Base-by-base conservation (phyloP, 2,113 vertebrate species). In the Orycteropus afer region DNA sequence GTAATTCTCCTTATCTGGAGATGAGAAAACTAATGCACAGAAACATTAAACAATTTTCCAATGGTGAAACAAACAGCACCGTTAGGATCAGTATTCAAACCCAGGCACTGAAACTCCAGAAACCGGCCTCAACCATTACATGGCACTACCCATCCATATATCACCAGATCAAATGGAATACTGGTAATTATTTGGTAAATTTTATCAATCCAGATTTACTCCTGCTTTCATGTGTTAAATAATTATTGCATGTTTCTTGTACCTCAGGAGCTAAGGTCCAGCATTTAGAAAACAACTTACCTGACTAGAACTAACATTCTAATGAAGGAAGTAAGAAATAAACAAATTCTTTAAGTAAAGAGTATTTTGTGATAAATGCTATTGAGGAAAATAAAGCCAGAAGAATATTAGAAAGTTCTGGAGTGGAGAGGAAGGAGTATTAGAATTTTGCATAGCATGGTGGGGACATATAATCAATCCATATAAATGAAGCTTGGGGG, bases 21-120 rank as follows among this genome's bases (percentile, higher is more conserved):
- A 81, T 85, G 87, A 89, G 25, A 71, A 91, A 93, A 71, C 45
- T 45, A 65, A 76, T 10, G n/a, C n/a, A 4, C 17, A 93, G n/a
- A 82, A 87, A 92, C 25, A 12, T 49, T n/a, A 81, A 49, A 3
- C 42, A 84, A 87, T 17, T 51, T 76, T 11, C 34, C 40, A 65
- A 91, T 51, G 29, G 1, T 37, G 49, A 92, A 88, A 42, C 8
- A 95, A 42, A 20, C 10, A 74, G 20, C 7, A 78, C 23, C 69
- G 10, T 37, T 23, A 77, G 42, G 80, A 73, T 42, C 32, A 82
- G 42, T 37, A 91, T 23, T 88, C 29, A 49, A 32, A 22, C 15
- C 40, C 10, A 59, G 0, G 10, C 4, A 22, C 37, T 45, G 10
- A 7, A 9, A 77, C 40, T 55, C 71, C 11, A 86, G 87, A 96